phyloP scores from a whole-genome alignment of 1,140 invertebrate species.

The Apis dorsata region DNA sequence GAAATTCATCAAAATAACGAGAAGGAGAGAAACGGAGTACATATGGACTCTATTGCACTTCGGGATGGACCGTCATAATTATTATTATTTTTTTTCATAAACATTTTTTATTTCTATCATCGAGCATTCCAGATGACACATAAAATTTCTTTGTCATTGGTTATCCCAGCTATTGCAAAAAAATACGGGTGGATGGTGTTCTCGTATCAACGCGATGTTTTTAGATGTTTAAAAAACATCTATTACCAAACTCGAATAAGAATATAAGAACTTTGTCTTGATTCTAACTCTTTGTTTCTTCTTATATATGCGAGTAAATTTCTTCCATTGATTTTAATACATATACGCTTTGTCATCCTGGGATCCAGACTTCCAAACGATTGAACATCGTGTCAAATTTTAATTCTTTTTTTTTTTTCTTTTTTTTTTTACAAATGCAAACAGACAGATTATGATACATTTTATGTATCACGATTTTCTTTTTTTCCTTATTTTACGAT shows the following conservation, averaged over 20 bases:
- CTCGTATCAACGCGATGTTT: slow-evolving; percentile 11
- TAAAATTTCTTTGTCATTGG: slow-evolving; percentile 1
- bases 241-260: slow-evolving; percentile 45
- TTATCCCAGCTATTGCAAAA: slow-evolving; percentile 35
- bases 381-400: background rate
- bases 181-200: background rate
- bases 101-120: slow-evolving; percentile 1
- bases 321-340: background rate
- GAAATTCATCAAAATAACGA: slow-evolving; percentile 52
- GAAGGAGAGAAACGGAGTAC: slow-evolving; percentile 44
- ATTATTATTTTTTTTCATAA: background rate
- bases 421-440: too few relatives aligned
- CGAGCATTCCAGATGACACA: background rate
- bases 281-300: background rate
- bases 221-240: slow-evolving; percentile 34
- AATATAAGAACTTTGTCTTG: slow-evolving; percentile 34
- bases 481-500: background rate
- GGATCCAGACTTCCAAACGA: background rate
- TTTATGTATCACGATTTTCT: background rate
- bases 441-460: too few relatives aligned
- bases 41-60: slow-evolving; percentile 47
- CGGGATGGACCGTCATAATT: slow-evolving; percentile 37
- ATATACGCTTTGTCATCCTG: background rate
- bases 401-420: background rate
- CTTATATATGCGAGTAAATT: background rate